Percentiles rank a stretch among this genome's conserved stretches.
These are phyloP conservation scores for Empidonax alnorum DNA, from an alignment of 2,113 vertebrate species.

Conservation along the genomic window DNA sequence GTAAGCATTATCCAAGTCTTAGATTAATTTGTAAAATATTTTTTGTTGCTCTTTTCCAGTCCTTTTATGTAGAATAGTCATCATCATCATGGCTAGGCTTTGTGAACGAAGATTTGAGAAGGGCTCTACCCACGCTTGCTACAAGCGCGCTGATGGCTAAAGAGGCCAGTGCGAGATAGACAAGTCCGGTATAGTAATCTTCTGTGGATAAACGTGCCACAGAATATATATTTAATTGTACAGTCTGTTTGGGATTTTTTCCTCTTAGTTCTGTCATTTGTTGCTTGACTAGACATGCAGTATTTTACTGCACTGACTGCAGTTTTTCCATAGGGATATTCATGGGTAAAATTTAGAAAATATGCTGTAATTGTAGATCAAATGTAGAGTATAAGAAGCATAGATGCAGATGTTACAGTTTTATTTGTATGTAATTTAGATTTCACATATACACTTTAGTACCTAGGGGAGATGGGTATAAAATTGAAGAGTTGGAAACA, in stretches of 20 bases:
- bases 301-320: not conserved
- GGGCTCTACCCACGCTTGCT: too few relatives aligned
- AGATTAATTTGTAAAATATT: not conserved
- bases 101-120: too few relatives aligned
- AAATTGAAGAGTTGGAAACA: not conserved
- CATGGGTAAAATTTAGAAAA: not conserved
- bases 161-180: too few relatives aligned
- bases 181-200: not conserved
- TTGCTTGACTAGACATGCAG: not conserved
- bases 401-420: not conserved
- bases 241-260: not conserved
- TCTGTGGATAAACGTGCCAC: not conserved
- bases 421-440: not conserved
- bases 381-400: not conserved
- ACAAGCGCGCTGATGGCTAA: too few relatives aligned
- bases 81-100: too few relatives aligned
- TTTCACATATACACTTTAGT: not conserved
- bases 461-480: not conserved
- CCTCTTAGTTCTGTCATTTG: not conserved
- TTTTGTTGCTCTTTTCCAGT: not conserved
- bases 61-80: not conserved
- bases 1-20: not conserved
- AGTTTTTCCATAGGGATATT: not conserved
- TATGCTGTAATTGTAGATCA: not conserved
- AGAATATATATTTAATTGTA: not conserved